Conservation (phyloP, 1,140 invertebrate species). For the Triops cancriformis region DNA sequence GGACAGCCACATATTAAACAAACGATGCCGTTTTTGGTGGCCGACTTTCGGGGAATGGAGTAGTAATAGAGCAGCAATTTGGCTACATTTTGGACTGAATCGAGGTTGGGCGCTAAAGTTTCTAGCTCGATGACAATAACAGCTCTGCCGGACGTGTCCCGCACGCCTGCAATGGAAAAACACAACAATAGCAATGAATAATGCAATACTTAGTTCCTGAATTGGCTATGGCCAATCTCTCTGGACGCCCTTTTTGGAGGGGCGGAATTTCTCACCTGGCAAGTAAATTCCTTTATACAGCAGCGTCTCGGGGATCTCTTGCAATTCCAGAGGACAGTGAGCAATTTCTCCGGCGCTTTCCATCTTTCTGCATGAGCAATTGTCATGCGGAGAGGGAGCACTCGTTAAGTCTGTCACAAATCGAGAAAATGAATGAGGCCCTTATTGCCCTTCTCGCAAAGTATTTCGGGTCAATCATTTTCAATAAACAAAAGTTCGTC, state of each 20-base stretch:
- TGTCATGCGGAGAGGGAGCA: not conserved
- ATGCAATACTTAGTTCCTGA: no score
- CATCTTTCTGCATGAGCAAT: conserved; percentile 6
- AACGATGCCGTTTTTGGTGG: conserved; percentile 24
- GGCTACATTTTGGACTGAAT: conserved; percentile 15
- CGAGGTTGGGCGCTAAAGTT: conserved; percentile 18
- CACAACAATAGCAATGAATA: not conserved
- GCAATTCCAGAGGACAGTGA: not conserved
- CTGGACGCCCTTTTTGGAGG: not conserved
- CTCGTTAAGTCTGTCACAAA: not conserved
- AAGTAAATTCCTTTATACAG: not conserved
- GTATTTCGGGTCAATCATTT: not conserved
- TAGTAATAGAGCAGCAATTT: conserved; percentile 24
- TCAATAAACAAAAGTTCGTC: not conserved
- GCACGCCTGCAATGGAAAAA: conserved; percentile 14
- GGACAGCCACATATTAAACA: conserved; percentile 20
- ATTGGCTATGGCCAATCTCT: not conserved
- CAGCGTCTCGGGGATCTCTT: not conserved
- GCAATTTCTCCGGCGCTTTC: not conserved
- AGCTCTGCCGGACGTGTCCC: conserved; percentile 17
- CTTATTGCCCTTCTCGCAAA: not conserved
- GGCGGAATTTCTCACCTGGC: not conserved
- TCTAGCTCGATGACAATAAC: conserved; percentile 20
- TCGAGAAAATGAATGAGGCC: not conserved
- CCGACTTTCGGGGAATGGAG: conserved; percentile 26